Evolutionary conservation across 2,797 vertebrate species (phyloP).

Genomic region (Acropternis orthonyx): DNA sequence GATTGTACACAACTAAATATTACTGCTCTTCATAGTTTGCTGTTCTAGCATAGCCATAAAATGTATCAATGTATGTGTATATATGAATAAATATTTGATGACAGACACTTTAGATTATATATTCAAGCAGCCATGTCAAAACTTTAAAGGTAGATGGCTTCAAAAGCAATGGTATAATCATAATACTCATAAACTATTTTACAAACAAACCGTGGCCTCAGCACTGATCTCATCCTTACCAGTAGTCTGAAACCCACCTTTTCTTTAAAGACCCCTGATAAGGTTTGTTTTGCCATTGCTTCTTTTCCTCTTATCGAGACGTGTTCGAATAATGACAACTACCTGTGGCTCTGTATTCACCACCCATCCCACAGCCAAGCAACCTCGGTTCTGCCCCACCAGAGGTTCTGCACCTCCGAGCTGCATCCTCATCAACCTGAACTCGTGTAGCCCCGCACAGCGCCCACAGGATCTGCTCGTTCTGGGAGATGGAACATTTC

Average conservation of each 20-base stretch:
- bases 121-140: constrained; percentile 71
- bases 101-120: constrained; percentile 64
- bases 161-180: constrained; percentile 31
- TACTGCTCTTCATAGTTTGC: constrained; percentile 59
- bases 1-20: constrained; percentile 62
- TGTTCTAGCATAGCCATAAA: constrained; percentile 71
- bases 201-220: constrained; percentile 37
- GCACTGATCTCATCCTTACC: constrained; percentile 38
- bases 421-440: neutral
- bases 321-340: constrained; percentile 17
- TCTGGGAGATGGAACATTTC: constrained; percentile 5
- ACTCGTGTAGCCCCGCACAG: neutral
- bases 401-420: neutral
- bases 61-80: constrained; percentile 62
- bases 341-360: neutral
- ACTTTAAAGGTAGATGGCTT: constrained; percentile 54
- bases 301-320: constrained; percentile 2
- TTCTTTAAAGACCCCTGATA: constrained; percentile 24
- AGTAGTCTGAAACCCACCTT: constrained; percentile 36
- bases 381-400: neutral
- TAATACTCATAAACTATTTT: constrained; percentile 10
- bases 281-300: constrained; percentile 12
- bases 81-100: constrained; percentile 63
- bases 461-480: neutral
- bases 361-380: neutral